Evolutionary conservation across 1,140 invertebrate genomes (phyloP).

Genomic region (Phocides pigmalion): DNA sequence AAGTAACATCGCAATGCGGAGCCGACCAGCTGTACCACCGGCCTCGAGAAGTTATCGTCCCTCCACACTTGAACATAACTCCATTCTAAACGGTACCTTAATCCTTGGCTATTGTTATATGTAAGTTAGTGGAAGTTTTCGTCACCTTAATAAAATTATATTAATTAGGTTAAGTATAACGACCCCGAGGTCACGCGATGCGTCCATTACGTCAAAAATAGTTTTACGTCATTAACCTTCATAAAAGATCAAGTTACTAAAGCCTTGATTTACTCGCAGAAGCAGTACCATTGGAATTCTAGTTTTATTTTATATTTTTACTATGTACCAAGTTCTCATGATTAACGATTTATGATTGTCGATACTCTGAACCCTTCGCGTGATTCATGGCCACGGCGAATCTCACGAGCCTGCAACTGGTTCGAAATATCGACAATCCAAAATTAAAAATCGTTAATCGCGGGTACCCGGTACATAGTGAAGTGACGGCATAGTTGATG

Average conservation of each 20-base stretch:
- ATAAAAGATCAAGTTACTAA: background rate
- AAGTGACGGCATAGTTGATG: too few species aligned
- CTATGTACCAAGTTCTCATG: too few species aligned
- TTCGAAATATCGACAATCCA: too few species aligned
- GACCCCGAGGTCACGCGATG: constrained; percentile 22
- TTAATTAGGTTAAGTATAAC: constrained; percentile 21
- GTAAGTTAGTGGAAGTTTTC: constrained; percentile 10
- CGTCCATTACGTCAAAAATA: constrained; percentile 34
- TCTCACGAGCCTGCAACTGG: too few species aligned
- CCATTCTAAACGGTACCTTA: background rate
- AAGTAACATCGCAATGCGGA: too few species aligned
- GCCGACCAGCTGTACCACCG: background rate
- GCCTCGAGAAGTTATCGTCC: background rate
- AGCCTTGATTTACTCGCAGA: constrained; percentile 6
- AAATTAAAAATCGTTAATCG: too few species aligned
- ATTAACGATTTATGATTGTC: too few species aligned
- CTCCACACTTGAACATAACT: background rate
- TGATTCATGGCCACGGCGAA: too few species aligned
- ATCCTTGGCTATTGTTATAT: background rate
- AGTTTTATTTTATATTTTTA: background rate
- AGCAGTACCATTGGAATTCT: background rate
- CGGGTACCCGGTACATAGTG: too few species aligned
- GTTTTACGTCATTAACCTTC: constrained; percentile 20
- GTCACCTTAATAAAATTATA: constrained; percentile 1
- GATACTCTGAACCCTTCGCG: too few species aligned